Evolutionary conservation across 2,113 vertebrate species (phyloP), one percentile per base, ranked within the genome.

Genomic region (Limnothrissa miodon): DNA sequence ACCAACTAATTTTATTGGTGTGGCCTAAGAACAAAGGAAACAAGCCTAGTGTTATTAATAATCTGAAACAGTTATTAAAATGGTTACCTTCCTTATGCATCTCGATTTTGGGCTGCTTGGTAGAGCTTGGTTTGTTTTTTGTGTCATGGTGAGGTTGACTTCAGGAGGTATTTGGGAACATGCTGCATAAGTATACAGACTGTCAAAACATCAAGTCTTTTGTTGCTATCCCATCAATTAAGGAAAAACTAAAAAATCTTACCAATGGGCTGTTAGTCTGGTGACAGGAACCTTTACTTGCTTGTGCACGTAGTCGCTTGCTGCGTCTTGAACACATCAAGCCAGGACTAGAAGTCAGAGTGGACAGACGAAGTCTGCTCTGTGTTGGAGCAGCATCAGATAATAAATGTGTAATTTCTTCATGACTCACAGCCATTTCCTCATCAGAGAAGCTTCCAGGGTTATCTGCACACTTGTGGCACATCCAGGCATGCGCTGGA

Each of bases 141-240:
- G 0, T 5, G 82, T 8, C 44, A 2, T 80, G 85, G 70, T 15
- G 46, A 81, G 10, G 86, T 56, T 10, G 84, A 53, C 1, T 45
- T 79, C 19, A 92, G 10, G 42, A 92, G 87, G 39, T 91, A 89
- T 82, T 85, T 91, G 17, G 90, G 90, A 15, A 92, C 90, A 79
- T 88, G 87, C 90, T 92, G 84, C 56, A 83, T 86, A 80, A 84
- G 2, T n/a, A 82, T 84, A 78, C 1, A 36, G 4, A 53, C 39
- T 46, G n/a, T 84, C 19, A 56, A 36, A 39, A 21, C 10, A 44
- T 6, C 25, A 11, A 78, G 15, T 51, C 45, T 48, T 53, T 83
- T 56, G 48, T 45, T 59, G 45, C n/a, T 36, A 80, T 51, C 46
- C 51, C 51, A 53, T 21, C 5, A 25, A 80, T 33, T n/a, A 46